Conservation (phyloP, 2,113 vertebrate genomes). For the Colius striatus region DNA sequence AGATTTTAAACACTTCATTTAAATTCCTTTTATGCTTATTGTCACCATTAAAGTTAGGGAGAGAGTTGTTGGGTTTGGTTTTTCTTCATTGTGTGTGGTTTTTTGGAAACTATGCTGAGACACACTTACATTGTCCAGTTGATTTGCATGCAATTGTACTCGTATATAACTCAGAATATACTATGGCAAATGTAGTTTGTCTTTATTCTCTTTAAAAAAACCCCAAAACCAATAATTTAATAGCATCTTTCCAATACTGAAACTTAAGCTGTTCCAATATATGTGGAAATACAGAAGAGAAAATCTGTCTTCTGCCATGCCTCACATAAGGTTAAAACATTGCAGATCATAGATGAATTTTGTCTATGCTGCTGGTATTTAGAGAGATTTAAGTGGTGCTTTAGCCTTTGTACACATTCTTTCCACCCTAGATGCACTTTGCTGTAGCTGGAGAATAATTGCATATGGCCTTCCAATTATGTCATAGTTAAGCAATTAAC, state of each 20-base stretch:
- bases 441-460: constrained; percentile 15
- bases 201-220: not conserved
- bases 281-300: not conserved
- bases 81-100: not conserved
- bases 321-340: not conserved
- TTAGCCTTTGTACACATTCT: not conserved
- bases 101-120: not conserved
- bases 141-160: not conserved
- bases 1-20: not conserved
- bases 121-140: not conserved
- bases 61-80: accelerated
- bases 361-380: not conserved
- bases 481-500: constrained; percentile 55
- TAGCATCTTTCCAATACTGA: not conserved
- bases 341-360: not conserved
- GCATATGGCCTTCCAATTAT: constrained; percentile 32
- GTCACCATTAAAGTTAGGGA: no score
- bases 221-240: no score
- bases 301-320: not conserved
- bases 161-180: not conserved
- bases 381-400: constrained; percentile 6
- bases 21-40: not conserved
- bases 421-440: not conserved
- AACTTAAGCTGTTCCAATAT: not conserved
- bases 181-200: not conserved